Evolutionary conservation across 2,113 vertebrate genomes (phyloP), one percentile per base, ranked within the genome.

Genomic region (Barnardius zonarius): DNA sequence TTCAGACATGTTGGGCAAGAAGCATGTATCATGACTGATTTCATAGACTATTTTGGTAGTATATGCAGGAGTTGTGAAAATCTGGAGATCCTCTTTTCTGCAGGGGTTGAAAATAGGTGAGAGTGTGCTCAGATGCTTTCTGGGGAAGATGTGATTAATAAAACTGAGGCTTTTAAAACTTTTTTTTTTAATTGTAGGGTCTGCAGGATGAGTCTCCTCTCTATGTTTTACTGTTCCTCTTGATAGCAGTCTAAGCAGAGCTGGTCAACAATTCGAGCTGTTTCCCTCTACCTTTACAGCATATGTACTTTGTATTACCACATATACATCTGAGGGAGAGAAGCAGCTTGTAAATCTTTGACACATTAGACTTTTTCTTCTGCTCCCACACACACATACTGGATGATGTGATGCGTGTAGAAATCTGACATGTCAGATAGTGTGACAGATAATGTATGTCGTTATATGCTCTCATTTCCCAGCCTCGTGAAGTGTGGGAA

Each of bases 281-380:
- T 46, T 83, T 67, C 51, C 25, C 46, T 14, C 11, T 44, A 7
- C 14, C 28, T 63, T 54, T 48, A 28, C 46, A 35, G 35, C 43
- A 8, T 2, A 30, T 0, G 0, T 4, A 22, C 44, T 66, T 31
- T 28, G 31, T 5, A 7, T 41, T 41, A n/a, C 24, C 37, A 54
- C 17, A 7, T 20, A 30, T 2, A 11, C n/a, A 18, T 19, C 2
- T 10, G 30, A 87, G 37, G 49, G 64, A 41, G 25, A 61, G 35
- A 33, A 93, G 78, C 39, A 85, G 57, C 43, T 69, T 41, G 25
- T 27, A 76, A 69, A 82, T 39, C 76, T 82, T 30, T 68, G 74
- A 31, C 25, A 33, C 28, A 37, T 20, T 39, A 89, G 43, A 46
- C 2, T 64, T 87, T 30, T 43, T 25, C 39, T 39, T 67, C 57